Base-by-base conservation (phyloP, 2,888 invertebrate genomes). In the Ommatoiulus sabulosus region DNA sequence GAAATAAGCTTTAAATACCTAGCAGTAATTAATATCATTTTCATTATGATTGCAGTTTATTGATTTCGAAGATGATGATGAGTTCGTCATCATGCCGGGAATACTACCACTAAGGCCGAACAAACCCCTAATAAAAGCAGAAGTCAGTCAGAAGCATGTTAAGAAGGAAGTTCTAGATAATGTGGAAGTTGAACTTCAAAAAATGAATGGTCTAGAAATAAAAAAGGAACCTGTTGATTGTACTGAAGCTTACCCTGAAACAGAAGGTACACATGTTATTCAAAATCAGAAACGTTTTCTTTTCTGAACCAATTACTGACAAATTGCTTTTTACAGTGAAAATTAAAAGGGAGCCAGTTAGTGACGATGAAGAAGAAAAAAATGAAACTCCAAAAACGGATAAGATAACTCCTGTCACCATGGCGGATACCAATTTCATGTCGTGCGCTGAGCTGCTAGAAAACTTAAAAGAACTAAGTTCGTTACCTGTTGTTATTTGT, bases 391-490 rank as follows among this genome's bases (percentile, higher is more conserved):
- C 35, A 43, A 80, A 80, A 35, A 43, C 8, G 35, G 80, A 80
- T 5, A 43, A 5, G 35, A 10, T 35, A 15, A 35, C 80, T 80
- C 15, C 35, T 0, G 2, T 3, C 35, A 15, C 35, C 15, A 80
- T 12, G 0, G 3, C 15, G 15, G 80, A 80, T 80, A 0, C 35
- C 6, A 8, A 80, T 80, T 80, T 80, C 35, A 80, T 80, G 80
- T 43, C 80, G 0, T 44, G 44, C 15, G n/a, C 44, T 10, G 86
- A 86, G 44, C 24, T 52, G 43, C 57, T 63, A 57, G 43, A 43
- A n/a, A 80, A 20, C n/a, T 88, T 84, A 17, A 88, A 80, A 84
- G 44, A 72, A 44, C 12, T 44, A 80, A 20, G 72, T 46, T n/a
- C 0, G 80, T 44, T 20, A 48, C 35, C 72, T 8, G 20, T 72